phyloP scores from a whole-genome alignment of 37 sponge, comb jelly and placozoan genomes.

The Ianthella basta region DNA sequence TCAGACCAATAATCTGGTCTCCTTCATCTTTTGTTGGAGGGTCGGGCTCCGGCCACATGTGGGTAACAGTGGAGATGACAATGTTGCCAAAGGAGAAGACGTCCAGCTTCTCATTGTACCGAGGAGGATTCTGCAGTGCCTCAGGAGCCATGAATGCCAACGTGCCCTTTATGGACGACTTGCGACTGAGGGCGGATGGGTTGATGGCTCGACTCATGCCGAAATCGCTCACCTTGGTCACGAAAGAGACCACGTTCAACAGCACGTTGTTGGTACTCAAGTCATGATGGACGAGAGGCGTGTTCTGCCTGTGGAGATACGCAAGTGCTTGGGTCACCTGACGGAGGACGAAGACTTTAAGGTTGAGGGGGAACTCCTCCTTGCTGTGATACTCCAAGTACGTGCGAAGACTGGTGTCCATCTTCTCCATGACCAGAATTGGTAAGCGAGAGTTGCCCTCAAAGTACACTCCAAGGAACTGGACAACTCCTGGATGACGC shows the following conservation, averaged over 20 bases:
- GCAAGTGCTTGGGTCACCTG: background rate
- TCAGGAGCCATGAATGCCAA: constrained; percentile 10
- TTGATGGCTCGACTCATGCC: background rate
- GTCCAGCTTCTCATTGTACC: background rate
- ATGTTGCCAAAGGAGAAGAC: constrained; percentile 16
- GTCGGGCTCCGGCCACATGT: constrained; percentile 15
- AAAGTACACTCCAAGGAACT: background rate
- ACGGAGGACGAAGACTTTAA: background rate
- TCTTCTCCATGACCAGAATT: constrained; percentile 25
- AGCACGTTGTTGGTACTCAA: constrained; percentile 11
- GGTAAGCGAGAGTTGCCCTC: background rate
- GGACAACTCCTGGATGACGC: background rate
- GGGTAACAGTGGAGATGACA: background rate
- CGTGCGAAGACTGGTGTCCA: constrained; percentile 17
- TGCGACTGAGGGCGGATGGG: background rate
- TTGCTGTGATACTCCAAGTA: background rate
- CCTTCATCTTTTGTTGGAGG: background rate
- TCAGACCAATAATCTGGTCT: background rate
- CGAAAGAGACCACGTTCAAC: background rate
- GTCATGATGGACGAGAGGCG: constrained; percentile 12
- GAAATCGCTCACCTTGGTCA: constrained; percentile 19
- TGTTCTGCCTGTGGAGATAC: background rate
- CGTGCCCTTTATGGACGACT: background rate
- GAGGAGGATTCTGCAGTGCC: background rate
- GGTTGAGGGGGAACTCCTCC: background rate